Base-by-base conservation (phyloP, 2,888 invertebrate species). In the Suillia variegata region DNA sequence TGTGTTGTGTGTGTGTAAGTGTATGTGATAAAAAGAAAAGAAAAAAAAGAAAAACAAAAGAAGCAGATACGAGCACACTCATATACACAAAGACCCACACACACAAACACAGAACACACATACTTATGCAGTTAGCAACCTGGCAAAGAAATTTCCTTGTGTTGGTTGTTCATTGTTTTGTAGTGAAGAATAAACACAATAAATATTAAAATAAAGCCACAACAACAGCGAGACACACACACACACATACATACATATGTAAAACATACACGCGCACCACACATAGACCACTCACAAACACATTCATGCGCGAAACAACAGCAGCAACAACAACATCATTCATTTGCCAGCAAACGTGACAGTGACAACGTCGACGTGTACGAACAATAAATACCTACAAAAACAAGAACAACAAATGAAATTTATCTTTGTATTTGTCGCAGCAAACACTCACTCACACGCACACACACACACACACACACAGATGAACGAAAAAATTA, bases 251-350 rank as follows among this genome's bases (percentile, higher is more conserved):
- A 38, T n/a, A 45, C 18, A 20, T 13, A 18, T 13, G 20, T 18
- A 45, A 18, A 45, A 31, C 31, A 31, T 12, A 31, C 31, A 31
- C 12, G 6, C 31, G 8, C n/a, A 38, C 38, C 38, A 38, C 4
- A 38, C 8, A n/a, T n/a, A 38, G 4, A 38, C 6, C 6, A 31
- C 31, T 31, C 38, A 10, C 10, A 38, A 38, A 38, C n/a, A 13
- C 15, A 38, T n/a, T 5, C 38, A n/a, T 13, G n/a, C 15, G n/a
- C 38, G 38, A n/a, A n/a, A n/a, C 12, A 38, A 38, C 38, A 38
- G n/a, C 38, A 38, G n/a, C 38, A 38, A 45, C 45, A 45, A 45
- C 17, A 45, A 18, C 45, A 45, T 45, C 45, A n/a, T n/a, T 38
- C n/a, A n/a, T 38, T 38, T 4, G 38, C n/a, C n/a, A 5, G 10